Base-by-base conservation (phyloP, 2,113 vertebrate species). In the Sula dactylatra region DNA sequence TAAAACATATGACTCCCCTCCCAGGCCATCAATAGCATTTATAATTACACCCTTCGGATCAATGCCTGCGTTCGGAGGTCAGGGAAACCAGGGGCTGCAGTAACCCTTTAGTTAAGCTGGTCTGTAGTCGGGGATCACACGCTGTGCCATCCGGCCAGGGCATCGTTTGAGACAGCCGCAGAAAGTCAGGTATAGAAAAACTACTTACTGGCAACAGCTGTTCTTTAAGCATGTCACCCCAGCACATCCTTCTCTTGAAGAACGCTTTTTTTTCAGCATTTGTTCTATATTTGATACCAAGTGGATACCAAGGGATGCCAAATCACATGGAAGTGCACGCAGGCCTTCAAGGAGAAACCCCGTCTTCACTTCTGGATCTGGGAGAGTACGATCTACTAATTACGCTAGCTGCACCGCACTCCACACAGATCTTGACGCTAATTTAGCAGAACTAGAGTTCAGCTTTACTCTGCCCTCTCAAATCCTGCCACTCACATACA, bases 361-460 rank as follows among this genome's bases (percentile, higher is more conserved):
- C 18, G 36, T 18, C 54, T 27, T 31, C 29, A 6, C 22, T 36
- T 7, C 59, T 42, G 45, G 45, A 22, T 5, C 40, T 7, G 16
- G 67, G 25, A 34, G 45, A 34, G 27, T 1, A 10, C 0, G 7
- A 42, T 13, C 17, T 19, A 11, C 45, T 47, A 4, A 9, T 21
- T 5, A 14, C 2, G 0, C 22, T 2, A 2, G 31, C 86, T 19
- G 27, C 8, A 9, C 10, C 4, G 7, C 14, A 0, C 66, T 47
- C 72, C 45, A 4, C 2, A 3, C 12, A 2, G 14, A 45, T 13
- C 49, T 24, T 1, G 14, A 17, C 9, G 1, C 42, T 8, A 2
- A 7, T 12, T 25, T 6, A 26, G 40, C 7, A 16, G 20, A 34
- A 22, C 40, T 3, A 1, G 38, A 42, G 55, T 29, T 19, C 49